phyloP scores from a whole-genome alignment of 2,888 invertebrate genomes.

The Pimpla rufipes region DNA sequence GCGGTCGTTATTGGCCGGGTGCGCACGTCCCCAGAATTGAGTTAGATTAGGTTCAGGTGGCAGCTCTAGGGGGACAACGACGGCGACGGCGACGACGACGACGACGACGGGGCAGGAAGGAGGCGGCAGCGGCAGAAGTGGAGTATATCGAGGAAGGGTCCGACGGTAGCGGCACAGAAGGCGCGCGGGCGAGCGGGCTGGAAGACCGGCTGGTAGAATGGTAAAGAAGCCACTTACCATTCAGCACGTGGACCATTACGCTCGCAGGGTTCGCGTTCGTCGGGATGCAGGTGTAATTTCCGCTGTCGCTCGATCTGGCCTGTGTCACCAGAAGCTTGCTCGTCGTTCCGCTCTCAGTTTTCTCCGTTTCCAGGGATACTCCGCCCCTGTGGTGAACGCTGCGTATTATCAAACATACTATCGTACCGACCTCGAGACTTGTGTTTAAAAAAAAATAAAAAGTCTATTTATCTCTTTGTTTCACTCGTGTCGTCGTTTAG shows the following conservation, averaged over 20 bases:
- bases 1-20: slow-evolving; percentile 43
- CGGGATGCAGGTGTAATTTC: slow-evolving; percentile 96
- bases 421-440: slow-evolving; percentile 66
- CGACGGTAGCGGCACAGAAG: slow-evolving; percentile 37
- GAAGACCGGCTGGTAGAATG: slow-evolving; percentile 56
- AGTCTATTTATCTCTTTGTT: slow-evolving; percentile 1
- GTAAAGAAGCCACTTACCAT: slow-evolving; percentile 80
- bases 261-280: slow-evolving; percentile 87
- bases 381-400: slow-evolving; percentile 91
- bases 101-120: slow-evolving; percentile 12
- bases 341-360: slow-evolving; percentile 93
- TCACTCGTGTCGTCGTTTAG: neutral
- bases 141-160: slow-evolving; percentile 6
- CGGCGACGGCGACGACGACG: too few relatives aligned
- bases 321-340: slow-evolving; percentile 93
- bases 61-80: slow-evolving; percentile 1
- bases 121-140: slow-evolving; percentile 18
- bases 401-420: slow-evolving; percentile 83
- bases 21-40: slow-evolving; percentile 57
- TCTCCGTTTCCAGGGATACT: slow-evolving; percentile 94
- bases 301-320: slow-evolving; percentile 93
- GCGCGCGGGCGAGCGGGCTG: slow-evolving; percentile 44
- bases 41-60: slow-evolving; percentile 64
- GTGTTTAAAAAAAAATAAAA: too few relatives aligned
- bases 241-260: slow-evolving; percentile 84